Percentiles rank a stretch among this genome's conserved stretches.
Conservation (phyloP, 2,888 invertebrate genomes). For the Lypha dubia region DNA sequence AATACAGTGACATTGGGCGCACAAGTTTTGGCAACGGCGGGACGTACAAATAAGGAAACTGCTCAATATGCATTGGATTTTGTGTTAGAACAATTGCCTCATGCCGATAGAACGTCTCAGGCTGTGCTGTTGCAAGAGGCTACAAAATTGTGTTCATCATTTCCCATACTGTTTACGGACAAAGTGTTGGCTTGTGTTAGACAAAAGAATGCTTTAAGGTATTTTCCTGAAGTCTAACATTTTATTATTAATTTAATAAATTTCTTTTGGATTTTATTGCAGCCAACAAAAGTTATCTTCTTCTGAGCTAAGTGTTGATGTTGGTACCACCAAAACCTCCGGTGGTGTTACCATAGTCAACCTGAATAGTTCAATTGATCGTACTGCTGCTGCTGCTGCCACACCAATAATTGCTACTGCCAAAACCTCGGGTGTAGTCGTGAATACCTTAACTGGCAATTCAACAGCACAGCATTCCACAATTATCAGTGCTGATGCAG, state of each 20-base stretch:
- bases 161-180: constrained; percentile 91
- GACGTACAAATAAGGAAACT: constrained; percentile 89
- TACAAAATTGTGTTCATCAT: constrained; percentile 90
- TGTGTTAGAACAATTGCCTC: constrained; percentile 89
- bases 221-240: constrained; percentile 22
- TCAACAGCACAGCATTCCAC: constrained; percentile 68
- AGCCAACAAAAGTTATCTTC: constrained; percentile 80
- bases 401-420: constrained; percentile 67
- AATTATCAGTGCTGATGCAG: constrained; percentile 73
- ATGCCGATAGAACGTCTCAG: constrained; percentile 89
- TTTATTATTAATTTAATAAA: neutral
- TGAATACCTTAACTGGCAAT: constrained; percentile 67
- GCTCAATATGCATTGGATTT: constrained; percentile 93
- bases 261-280: constrained; percentile 21
- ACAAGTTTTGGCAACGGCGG: constrained; percentile 88
- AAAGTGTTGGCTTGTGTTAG: constrained; percentile 90
- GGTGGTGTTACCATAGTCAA: constrained; percentile 92
- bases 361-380: constrained; percentile 85
- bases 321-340: constrained; percentile 89
- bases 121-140: constrained; percentile 91
- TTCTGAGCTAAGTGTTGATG: constrained; percentile 83
- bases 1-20: constrained; percentile 88
- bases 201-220: constrained; percentile 85
- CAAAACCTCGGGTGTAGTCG: constrained; percentile 71
- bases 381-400: constrained; percentile 56